phyloP scores from a whole-genome alignment of 2,113 vertebrate species.

The Bos indicus region DNA sequence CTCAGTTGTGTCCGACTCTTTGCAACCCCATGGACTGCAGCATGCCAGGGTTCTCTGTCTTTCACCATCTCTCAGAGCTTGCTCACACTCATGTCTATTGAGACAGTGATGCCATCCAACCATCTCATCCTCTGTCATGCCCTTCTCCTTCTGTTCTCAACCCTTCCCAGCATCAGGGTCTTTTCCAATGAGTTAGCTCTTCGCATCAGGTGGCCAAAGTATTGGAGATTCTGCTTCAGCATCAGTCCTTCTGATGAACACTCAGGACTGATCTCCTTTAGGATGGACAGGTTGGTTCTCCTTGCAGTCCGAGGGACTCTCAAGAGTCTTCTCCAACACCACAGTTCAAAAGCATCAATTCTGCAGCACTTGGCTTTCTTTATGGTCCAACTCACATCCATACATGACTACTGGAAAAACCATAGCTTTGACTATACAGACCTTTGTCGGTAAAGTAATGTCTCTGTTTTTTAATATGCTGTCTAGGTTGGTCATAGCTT shows the following conservation, averaged over 20 bases:
- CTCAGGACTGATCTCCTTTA: background rate
- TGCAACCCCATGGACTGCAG: background rate
- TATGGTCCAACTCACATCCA: background rate
- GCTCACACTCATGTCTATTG: background rate
- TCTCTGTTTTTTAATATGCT: background rate
- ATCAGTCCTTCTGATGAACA: background rate
- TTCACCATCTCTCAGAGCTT: background rate
- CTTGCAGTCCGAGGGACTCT: background rate
- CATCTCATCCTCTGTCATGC: background rate
- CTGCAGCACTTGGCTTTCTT: background rate
- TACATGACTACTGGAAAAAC: background rate
- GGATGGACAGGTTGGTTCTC: background rate
- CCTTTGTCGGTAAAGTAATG: background rate
- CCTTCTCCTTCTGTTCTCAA: background rate
- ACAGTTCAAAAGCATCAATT: background rate
- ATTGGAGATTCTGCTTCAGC: background rate
- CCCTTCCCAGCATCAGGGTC: background rate
- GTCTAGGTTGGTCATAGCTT: background rate
- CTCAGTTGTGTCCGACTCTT: background rate
- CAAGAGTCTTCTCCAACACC: background rate
- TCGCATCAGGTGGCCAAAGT: background rate
- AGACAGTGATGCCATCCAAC: background rate
- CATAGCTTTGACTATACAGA: background rate
- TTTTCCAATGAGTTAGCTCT: background rate
- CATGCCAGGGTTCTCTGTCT: background rate